These are phyloP conservation scores for Neolamprologus fasciatus DNA, from an alignment of 2,113 vertebrate species.

Conservation along the genomic window DNA sequence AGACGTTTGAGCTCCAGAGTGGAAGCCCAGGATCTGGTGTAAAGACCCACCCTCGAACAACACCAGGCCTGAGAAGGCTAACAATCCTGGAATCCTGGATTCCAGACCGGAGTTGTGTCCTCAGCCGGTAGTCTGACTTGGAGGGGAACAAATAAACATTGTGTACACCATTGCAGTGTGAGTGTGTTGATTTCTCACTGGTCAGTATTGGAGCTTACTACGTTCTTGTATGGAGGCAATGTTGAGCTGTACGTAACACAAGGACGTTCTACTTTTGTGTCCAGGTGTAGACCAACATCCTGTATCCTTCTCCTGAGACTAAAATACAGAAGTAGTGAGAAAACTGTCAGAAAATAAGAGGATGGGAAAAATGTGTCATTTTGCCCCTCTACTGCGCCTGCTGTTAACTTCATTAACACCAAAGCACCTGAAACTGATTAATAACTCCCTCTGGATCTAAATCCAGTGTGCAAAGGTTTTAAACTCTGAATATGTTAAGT, in stretches of 20 bases:
- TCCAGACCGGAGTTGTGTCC: background rate
- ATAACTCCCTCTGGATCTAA: background rate
- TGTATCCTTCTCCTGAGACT: background rate
- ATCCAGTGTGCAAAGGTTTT: background rate
- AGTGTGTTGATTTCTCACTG: background rate
- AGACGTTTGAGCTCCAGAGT: background rate
- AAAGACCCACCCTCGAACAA: background rate
- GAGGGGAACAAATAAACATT: background rate
- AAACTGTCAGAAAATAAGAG: background rate
- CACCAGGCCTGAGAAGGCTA: background rate
- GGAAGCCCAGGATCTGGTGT: background rate
- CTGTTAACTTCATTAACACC: background rate
- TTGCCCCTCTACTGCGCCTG: accelerated
- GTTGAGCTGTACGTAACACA: background rate
- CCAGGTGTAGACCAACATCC: background rate
- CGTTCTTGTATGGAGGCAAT: background rate
- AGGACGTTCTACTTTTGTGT: background rate
- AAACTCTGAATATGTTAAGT: background rate
- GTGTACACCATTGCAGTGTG: background rate
- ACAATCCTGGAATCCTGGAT: background rate
- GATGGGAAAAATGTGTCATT: background rate
- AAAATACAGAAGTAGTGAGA: background rate
- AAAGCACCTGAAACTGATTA: background rate
- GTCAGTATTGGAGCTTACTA: background rate
- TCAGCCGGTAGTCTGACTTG: background rate